A percentile compares a stretch with the other conserved stretches of the same genome.
These are phyloP conservation scores for Aphrocallistes beatrix DNA, from an alignment of 37 sponge, comb jelly and placozoan genomes.

Conservation along the genomic window DNA sequence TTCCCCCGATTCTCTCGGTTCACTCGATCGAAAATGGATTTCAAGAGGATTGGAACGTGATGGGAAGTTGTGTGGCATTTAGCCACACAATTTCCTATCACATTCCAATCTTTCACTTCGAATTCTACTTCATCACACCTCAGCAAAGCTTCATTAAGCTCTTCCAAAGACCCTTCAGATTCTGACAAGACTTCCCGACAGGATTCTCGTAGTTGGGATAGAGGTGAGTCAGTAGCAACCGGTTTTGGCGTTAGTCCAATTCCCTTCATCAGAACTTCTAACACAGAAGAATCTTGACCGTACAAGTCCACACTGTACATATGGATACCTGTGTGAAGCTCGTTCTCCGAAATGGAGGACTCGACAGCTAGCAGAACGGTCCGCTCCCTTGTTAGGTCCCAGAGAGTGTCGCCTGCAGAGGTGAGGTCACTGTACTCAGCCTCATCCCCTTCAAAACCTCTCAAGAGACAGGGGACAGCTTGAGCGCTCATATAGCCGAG, in stretches of 20 bases:
- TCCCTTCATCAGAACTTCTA: background rate
- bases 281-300: background rate
- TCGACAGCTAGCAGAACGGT: background rate
- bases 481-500: background rate
- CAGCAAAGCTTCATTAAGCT: background rate
- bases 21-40: no score
- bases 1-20: background rate
- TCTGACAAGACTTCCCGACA: background rate
- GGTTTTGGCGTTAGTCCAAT: background rate
- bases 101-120: background rate
- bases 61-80: no score
- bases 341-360: background rate
- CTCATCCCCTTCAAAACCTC: background rate
- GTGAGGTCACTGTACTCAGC: background rate
- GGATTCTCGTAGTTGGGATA: background rate
- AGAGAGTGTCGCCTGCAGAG: background rate
- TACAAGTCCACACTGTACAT: background rate
- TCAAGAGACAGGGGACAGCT: background rate
- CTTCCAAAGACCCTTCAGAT: background rate
- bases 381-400: background rate
- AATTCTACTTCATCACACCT: background rate
- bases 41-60: no score
- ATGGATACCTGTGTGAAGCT: background rate
- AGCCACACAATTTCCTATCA: background rate
- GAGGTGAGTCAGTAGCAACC: background rate